Evolutionary conservation across 2,113 vertebrate genomes (phyloP).

Genomic region (Cariama cristata): DNA sequence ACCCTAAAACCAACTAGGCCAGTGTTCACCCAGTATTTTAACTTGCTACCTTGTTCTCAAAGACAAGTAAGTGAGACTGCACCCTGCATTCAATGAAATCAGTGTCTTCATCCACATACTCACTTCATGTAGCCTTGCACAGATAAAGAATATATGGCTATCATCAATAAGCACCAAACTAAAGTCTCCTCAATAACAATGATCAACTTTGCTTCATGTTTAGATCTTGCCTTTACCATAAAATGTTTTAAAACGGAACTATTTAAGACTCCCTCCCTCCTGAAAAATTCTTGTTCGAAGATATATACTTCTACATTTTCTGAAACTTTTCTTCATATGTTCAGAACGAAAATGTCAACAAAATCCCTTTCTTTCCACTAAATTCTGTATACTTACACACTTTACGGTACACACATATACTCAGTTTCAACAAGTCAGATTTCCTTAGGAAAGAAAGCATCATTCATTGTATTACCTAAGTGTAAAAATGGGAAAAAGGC

Average conservation of each 20-base stretch:
- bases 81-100: not conserved
- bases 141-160: not conserved
- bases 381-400: not conserved
- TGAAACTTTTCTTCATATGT: not conserved
- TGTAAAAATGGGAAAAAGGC: not conserved
- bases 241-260: not conserved
- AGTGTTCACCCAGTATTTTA: not conserved
- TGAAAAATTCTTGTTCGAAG: not conserved
- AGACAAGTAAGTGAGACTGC: not conserved
- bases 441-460: not conserved
- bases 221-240: not conserved
- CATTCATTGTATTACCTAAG: not conserved
- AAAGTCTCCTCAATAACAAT: not conserved
- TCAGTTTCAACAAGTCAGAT: not conserved
- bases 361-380: not conserved
- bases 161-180: not conserved
- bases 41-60: not conserved
- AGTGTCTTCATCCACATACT: not conserved
- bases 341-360: not conserved
- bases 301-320: not conserved
- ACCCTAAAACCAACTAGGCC: not conserved
- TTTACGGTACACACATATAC: not conserved
- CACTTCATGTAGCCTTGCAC: not conserved
- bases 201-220: not conserved
- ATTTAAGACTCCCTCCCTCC: accelerated